Percentiles rank a stretch among this genome's conserved stretches.
Conservation (phyloP, 2,113 vertebrate genomes). For the Phycodurus eques region DNA sequence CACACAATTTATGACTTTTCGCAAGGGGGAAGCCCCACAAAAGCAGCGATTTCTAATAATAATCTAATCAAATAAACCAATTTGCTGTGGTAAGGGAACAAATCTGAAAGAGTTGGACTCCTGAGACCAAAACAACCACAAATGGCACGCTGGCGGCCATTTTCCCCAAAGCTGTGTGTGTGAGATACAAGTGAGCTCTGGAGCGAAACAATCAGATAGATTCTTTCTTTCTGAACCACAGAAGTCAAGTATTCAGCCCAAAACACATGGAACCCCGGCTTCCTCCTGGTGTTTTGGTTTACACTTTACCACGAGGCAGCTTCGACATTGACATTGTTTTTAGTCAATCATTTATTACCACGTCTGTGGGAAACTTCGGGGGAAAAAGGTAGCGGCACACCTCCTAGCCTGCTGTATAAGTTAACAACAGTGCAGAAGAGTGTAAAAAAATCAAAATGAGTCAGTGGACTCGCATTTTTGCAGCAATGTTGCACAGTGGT, state of each 20-base stretch:
- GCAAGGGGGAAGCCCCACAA: too few relatives aligned
- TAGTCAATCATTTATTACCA: neutral
- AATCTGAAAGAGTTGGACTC: neutral
- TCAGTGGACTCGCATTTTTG: too few relatives aligned
- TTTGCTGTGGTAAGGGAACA: neutral
- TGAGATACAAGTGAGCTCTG: too few relatives aligned
- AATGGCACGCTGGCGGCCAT: neutral
- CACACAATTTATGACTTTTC: too few relatives aligned
- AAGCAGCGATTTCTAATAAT: neutral
- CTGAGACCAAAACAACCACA: neutral
- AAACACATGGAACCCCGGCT: neutral
- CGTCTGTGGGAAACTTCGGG: too few relatives aligned
- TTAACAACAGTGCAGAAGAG: too few relatives aligned
- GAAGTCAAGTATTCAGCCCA: neutral
- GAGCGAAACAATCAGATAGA: neutral
- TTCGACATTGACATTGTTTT: neutral
- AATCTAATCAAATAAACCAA: neutral
- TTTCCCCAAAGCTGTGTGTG: neutral
- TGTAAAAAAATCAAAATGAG: too few relatives aligned
- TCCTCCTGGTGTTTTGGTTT: neutral
- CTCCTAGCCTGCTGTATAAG: too few relatives aligned
- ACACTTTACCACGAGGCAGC: neutral
- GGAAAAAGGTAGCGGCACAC: too few relatives aligned
- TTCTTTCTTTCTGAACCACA: neutral
- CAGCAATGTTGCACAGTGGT: too few relatives aligned